Evolutionary conservation across 2,888 invertebrate genomes (phyloP), one percentile per base, ranked within the genome.

Genomic region (Lordiphosa fenestrarum): DNA sequence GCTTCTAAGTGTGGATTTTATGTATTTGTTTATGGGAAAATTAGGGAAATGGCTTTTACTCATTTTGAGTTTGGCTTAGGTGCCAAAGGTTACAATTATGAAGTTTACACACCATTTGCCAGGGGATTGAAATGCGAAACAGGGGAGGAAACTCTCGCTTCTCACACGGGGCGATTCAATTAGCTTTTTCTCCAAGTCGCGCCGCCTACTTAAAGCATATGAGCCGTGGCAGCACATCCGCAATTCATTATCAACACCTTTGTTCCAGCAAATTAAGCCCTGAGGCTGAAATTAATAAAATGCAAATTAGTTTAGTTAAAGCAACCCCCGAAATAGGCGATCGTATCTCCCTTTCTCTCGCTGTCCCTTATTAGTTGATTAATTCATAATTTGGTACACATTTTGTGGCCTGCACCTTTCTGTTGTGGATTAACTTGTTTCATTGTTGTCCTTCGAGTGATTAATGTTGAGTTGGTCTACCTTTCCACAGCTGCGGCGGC

Each of bases 11-110:
- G 87, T 87, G 87, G 84, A 86, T 86, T 86, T 86, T 86, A 86
- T 85, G 84, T 76, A 68, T 76, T 78, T 85, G 85, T 86, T 86
- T 87, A 86, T 87, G 86, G 83, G 78, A 81, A 87, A 87, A 87
- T 85, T 86, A 86, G 73, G 86, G 67, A 80, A 86, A 77, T 80
- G 74, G 80, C 83, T 82, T 68, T 78, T 66, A 73, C 83, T 75
- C 80, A 63, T 70, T 82, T 74, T 64, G 42, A 40, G 23, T 60
- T 35, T 48, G 23, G 50, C 46, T 21, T 61, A 78, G 80, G 77
- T 84, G 78, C 78, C 82, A 84, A 80, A 80, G 82, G 84, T 78
- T 82, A 82, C 82, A 80, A 84, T 81, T 84, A 84, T 84, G 84
- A 84, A 80, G 82, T 80, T 80, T 77, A 76, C 78, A 80, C 78